Conservation (phyloP, 2,888 invertebrate genomes). For the Eudemis profundana region DNA sequence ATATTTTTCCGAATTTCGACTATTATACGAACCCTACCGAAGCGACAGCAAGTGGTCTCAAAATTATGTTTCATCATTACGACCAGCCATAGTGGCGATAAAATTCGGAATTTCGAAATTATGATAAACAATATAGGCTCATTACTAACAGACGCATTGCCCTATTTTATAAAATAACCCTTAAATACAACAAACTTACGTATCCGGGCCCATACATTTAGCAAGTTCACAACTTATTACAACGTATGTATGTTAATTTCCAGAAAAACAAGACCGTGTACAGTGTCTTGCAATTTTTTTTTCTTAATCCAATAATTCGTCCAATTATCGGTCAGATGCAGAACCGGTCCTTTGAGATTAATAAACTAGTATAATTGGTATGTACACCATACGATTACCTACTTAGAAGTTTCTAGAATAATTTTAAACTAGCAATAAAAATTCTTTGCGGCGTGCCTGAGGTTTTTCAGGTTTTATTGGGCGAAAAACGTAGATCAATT, state of each 20-base stretch:
- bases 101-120: too few species aligned
- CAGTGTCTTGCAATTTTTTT: background rate
- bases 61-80: too few species aligned
- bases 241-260: background rate
- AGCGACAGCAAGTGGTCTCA: too few species aligned
- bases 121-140: too few species aligned
- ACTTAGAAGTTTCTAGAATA: slow-evolving; percentile 28
- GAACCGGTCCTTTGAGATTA: slow-evolving; percentile 10
- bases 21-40: too few species aligned
- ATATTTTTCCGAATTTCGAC: too few species aligned
- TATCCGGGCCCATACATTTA: background rate
- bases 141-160: too few species aligned
- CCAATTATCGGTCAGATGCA: slow-evolving; percentile 25
- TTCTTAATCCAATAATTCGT: slow-evolving; percentile 16
- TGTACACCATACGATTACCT: slow-evolving; percentile 16
- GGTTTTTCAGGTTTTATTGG: slow-evolving; percentile 23
- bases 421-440: slow-evolving; percentile 26
- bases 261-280: background rate
- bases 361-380: slow-evolving; percentile 19
- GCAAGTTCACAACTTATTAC: background rate
- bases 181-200: background rate
- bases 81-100: too few species aligned
- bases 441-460: slow-evolving; percentile 10
- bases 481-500: slow-evolving; percentile 12
- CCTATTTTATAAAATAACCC: background rate